Percentiles rank a stretch among this genome's conserved stretches.
phyloP scores from a whole-genome alignment of 2,113 vertebrate genomes.

The Synodontis membranacea region DNA sequence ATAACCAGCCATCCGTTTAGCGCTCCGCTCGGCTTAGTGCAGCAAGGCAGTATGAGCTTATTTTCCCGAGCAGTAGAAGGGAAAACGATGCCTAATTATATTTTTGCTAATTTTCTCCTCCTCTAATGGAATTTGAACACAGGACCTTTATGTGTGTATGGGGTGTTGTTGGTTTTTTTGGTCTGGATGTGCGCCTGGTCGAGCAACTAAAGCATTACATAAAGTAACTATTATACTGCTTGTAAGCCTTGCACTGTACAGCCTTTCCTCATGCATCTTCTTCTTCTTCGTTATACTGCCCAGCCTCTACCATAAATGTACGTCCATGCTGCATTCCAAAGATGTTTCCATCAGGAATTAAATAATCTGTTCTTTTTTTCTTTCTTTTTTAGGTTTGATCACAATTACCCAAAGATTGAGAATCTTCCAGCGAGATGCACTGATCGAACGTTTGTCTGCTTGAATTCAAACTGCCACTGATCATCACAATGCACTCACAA shows the following conservation, averaged over 20 bases:
- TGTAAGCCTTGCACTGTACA: background rate
- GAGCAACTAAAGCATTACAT: background rate
- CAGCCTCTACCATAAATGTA: background rate
- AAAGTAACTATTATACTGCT: conserved; percentile 2
- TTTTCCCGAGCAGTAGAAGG: conserved; percentile 16
- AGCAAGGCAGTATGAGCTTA: background rate
- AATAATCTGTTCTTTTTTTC: background rate
- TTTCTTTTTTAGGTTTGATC: background rate
- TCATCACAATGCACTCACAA: background rate
- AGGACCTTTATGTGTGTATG: background rate
- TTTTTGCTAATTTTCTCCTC: background rate
- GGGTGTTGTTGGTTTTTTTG: too few relatives aligned
- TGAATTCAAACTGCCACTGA: background rate
- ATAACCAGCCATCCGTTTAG: conserved; percentile 18
- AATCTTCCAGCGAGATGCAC: too few relatives aligned
- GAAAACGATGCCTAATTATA: background rate
- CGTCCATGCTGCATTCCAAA: background rate
- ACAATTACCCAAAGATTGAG: background rate
- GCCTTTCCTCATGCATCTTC: background rate
- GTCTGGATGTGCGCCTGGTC: background rate
- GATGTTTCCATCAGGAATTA: background rate
- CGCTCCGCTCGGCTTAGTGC: background rate
- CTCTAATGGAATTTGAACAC: conserved; percentile 7
- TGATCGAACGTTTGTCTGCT: background rate
- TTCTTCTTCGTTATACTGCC: background rate